A percentile compares a stretch with the other conserved stretches of the same genome.
Evolutionary conservation across 2,113 vertebrate genomes (phyloP).

Genomic region (Centropristis striata): DNA sequence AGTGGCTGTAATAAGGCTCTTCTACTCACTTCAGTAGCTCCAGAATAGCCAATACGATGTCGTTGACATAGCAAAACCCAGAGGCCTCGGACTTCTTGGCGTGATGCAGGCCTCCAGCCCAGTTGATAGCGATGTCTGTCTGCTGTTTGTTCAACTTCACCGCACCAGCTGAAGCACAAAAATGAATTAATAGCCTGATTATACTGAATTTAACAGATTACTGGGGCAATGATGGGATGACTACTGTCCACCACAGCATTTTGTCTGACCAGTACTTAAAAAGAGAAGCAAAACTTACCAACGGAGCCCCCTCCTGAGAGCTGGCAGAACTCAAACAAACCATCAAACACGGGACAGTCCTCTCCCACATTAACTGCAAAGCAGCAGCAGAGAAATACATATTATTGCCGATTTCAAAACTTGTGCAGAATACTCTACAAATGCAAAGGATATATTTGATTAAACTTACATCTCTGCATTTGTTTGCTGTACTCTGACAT

Average conservation of each 20-base stretch:
- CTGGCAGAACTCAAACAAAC: slow-evolving; percentile 99
- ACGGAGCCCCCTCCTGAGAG: slow-evolving; percentile 97
- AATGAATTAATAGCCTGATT: slow-evolving; percentile 41
- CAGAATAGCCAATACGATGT: slow-evolving; percentile 97
- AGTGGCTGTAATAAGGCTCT: not conserved
- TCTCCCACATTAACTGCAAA: slow-evolving; percentile 97
- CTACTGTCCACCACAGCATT: not conserved
- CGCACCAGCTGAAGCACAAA: slow-evolving; percentile 89
- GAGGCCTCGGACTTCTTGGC: slow-evolving; percentile 99
- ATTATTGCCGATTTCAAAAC: not conserved
- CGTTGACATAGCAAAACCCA: slow-evolving; percentile 99
- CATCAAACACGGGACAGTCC: slow-evolving; percentile 98
- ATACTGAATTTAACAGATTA: slow-evolving; percentile 15
- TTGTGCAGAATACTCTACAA: not conserved
- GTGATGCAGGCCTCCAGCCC: slow-evolving; percentile 98
- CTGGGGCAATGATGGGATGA: not conserved
- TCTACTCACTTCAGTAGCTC: slow-evolving; percentile 94
- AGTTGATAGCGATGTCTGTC: slow-evolving; percentile 98
- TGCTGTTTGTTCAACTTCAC: slow-evolving; percentile 99
- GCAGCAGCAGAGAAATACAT: not conserved
- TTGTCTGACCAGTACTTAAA: not conserved
- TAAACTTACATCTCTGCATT: slow-evolving; percentile 97
- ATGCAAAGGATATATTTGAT: not conserved
- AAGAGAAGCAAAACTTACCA: slow-evolving; percentile 86
- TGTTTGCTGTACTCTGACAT: slow-evolving; percentile 99